phyloP scores from a whole-genome alignment of 2,113 vertebrate genomes.

The Macrotis lagotis region DNA sequence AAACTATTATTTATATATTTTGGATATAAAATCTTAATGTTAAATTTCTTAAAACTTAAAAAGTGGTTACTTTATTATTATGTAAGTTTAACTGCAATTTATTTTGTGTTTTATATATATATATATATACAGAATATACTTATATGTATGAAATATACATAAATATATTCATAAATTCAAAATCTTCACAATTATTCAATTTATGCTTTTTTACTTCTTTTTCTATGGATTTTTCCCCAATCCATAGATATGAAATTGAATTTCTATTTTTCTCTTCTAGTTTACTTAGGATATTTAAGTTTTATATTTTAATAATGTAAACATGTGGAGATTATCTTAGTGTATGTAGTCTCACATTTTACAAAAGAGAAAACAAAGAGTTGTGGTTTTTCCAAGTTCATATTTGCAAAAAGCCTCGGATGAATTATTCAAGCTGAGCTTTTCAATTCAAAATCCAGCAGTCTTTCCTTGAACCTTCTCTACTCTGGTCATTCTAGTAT shows the following conservation, averaged over 20 bases:
- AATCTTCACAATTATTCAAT: too few relatives aligned
- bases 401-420: not conserved
- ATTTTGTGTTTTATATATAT: not conserved
- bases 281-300: not conserved
- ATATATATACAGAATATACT: not conserved
- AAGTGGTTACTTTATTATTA: not conserved
- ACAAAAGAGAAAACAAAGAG: not conserved
- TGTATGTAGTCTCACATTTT: not conserved
- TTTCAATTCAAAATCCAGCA: not conserved
- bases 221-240: not conserved
- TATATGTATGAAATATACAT: too few relatives aligned
- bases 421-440: not conserved
- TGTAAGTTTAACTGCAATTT: not conserved
- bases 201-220: not conserved
- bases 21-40: not conserved
- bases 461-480: not conserved
- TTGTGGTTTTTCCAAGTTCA: not conserved
- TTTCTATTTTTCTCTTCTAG: not conserved
- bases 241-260: not conserved
- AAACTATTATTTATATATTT: not conserved
- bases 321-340: not conserved
- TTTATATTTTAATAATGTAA: not conserved
- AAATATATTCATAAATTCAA: too few relatives aligned
- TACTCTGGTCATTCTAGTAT: not conserved
- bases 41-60: not conserved